Conservation (phyloP, 2,888 invertebrate genomes). For the Barypeithes pellucidus region DNA sequence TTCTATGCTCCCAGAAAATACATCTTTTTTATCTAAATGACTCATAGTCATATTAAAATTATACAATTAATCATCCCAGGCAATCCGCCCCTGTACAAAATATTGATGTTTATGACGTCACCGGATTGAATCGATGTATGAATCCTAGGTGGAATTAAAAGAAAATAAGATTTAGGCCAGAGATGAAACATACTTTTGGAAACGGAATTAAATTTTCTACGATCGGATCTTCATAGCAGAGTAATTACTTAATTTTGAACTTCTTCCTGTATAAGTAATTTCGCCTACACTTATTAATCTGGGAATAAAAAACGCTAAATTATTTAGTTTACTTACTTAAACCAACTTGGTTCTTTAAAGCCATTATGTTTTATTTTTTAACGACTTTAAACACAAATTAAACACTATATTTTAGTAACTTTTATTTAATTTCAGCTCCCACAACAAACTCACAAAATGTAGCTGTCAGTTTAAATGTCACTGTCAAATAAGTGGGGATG, state of each 20-base stretch:
- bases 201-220: no score
- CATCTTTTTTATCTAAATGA: neutral
- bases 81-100: conserved; percentile 38
- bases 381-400: neutral
- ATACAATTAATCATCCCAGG: neutral
- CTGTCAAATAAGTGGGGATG: neutral
- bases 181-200: neutral
- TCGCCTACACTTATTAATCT: neutral
- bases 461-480: neutral
- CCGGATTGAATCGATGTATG: conserved; percentile 55
- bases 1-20: no score
- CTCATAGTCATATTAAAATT: neutral
- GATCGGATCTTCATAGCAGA: no score
- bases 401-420: conserved; percentile 5
- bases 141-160: neutral
- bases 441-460: neutral
- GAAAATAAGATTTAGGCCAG: neutral
- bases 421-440: neutral
- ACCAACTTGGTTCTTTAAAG: conserved; percentile 89
- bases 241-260: neutral
- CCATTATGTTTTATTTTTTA: conserved; percentile 76
- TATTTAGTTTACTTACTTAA: conserved; percentile 81
- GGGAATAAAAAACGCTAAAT: neutral
- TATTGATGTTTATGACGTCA: conserved; percentile 66
- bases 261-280: neutral